Base-by-base conservation (phyloP, 2,113 vertebrate species). In the Pan paniscus region DNA sequence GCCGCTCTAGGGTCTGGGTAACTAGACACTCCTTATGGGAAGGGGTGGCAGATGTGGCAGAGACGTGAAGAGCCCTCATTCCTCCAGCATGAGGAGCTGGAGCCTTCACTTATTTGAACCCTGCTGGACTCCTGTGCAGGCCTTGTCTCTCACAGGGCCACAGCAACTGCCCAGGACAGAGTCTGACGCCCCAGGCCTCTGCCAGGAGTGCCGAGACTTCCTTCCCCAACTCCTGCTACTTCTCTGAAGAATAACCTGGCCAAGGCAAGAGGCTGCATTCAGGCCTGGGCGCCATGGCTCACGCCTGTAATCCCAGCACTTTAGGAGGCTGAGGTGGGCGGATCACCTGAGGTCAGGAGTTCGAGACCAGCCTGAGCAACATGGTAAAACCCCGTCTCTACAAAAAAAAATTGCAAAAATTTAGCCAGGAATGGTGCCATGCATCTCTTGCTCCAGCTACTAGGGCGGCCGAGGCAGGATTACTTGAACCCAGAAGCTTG, bases 191-290 rank as follows among this genome's bases (percentile, higher is more conserved):
- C 25, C 9, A 8, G 30, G 12, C 17, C 75, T 48, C 84, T 20
- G 22, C 23, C 50, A 38, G 22, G 38, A 35, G 23, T 35, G 43
- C 55, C 23, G 30, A n/a, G 73, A 55, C 35, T 48, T 35, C 25
- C 22, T 35, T 57, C 9, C 11, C 50, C 18, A 0, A 46, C 38
- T 55, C 68, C 75, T 27, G 46, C 64, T 73, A 22, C 23, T 64
- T 52, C 68, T 50, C 81, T 80, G 67, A 52, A 80, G 64, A 86
- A 85, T 30, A 32, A 55, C 32, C 61, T 86, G 81, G 55, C 55
- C 88, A 86, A 64, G 72, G 46, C 81, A 86, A 94, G 55, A 73
- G 67, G 61, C 52, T 93, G 80, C 30, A 73, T 93, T 90, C 59
- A 52, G 73, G 25, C 46, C 67, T 4, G 1, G 32, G 64, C 6